Evolutionary conservation across 2,113 vertebrate genomes (phyloP), one percentile per base, ranked within the genome.

Genomic region (Symphodus melops): DNA sequence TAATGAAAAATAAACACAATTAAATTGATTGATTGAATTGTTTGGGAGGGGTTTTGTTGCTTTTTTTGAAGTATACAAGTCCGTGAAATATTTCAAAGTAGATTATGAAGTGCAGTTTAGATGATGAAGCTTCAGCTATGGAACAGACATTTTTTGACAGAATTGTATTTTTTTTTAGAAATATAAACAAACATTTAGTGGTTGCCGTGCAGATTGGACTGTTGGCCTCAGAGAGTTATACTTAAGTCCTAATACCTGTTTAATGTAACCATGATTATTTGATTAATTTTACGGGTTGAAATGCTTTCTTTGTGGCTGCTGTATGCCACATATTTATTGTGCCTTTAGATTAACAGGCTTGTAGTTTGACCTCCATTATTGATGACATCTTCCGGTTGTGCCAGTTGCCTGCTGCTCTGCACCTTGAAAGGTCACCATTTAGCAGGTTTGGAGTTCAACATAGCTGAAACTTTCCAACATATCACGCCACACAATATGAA

Each of bases 351-450:
- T 49, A 21, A 19, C 61, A 21, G 28, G 28, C 39, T 33, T 36
- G 13, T 48, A 48, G 46, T 48, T 48, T 19, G 4, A 10, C 44
- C 16, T 13, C 9, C 12, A 2, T 72, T 76, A 68, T 52, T 61
- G 75, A 75, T 53, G 55, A 7, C 60, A 57, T 65, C 41, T 58
- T 42, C 10, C 25, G 49, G 28, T 39, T 23, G 39, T 54, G 42
- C 60, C 37, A 25, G 17, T 69, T 20, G 21, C 59, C 5, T n/a
- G 21, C 65, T 44, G 70, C n/a, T 9, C 71, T 37, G 48, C 5
- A 13, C 75, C 51, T 33, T 39, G 9, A 70, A 71, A 71, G 66
- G 75, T 79, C 75, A 78, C 51, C 36, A 20, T 42, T 33, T 68
- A 7, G 37, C 36, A 36, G 3, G 33, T 39, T 63, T 37, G 12